A percentile compares a stretch with the other conserved stretches of the same genome.
phyloP scores from a whole-genome alignment of 2,797 vertebrate genomes.

The Tarsius wallacei region DNA sequence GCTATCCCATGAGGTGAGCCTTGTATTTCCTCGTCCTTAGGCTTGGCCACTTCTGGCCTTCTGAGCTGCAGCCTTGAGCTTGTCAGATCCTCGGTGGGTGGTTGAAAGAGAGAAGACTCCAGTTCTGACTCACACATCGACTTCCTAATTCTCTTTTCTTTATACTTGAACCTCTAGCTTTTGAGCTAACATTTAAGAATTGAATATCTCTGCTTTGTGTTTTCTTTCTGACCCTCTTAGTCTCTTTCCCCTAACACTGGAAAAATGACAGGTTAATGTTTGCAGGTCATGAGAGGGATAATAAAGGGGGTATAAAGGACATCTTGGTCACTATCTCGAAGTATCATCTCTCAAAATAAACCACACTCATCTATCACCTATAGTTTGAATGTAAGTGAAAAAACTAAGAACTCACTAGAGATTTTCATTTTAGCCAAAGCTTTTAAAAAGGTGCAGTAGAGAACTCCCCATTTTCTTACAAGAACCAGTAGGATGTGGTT shows the following conservation, averaged over 20 bases:
- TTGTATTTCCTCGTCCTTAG: background rate
- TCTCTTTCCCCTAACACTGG: background rate
- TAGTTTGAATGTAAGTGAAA: slow-evolving; percentile 24
- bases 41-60: too few species aligned
- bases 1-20: background rate
- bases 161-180: background rate
- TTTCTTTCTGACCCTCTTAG: background rate
- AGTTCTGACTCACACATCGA: background rate
- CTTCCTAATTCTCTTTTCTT: background rate
- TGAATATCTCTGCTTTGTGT: background rate
- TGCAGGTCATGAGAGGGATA: background rate
- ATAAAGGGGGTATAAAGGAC: background rate
- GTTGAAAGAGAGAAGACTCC: background rate
- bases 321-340: background rate
- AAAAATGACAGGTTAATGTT: background rate
- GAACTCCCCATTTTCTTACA: background rate
- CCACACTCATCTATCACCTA: background rate
- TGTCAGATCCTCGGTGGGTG: too few species aligned
- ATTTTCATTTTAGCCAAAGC: slow-evolving; percentile 6
- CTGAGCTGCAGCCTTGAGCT: background rate
- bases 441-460: background rate
- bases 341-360: slow-evolving; percentile 12
- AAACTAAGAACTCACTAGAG: slow-evolving; percentile 19
- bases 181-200: background rate
- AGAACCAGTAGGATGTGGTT: background rate